Evolutionary conservation across 2,113 vertebrate species (phyloP), one percentile per base, ranked within the genome.

Genomic region (Takifugu flavidus): DNA sequence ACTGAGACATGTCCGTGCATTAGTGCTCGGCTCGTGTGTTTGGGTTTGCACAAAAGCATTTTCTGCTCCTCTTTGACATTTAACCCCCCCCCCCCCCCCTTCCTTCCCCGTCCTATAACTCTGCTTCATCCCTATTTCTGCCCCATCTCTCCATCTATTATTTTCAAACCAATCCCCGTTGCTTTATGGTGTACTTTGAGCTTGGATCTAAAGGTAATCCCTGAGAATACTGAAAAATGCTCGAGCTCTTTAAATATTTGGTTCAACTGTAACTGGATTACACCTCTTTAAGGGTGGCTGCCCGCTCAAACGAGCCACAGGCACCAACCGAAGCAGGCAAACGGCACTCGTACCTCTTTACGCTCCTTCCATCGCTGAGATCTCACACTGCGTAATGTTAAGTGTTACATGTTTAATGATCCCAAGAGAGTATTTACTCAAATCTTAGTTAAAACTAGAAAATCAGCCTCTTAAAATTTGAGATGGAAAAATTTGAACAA

Each of bases 281-380:
- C 34, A 39, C 8, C 34, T 39, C 8, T 39, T 39, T 39, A 39
- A 3, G 34, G 34, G 34, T 11, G 34, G 34, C 34, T 39, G 34
- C 34, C 20, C 20, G 20, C 20, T 20, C 20, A 20, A 20, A 20
- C 20, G 20, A 20, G 20, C 20, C 20, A 31, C 29, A 31, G 29
- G 29, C 29, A 31, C 5, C 29, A 39, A 10, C 34, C 34, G 11
- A 34, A 14, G 62, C 44, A 62, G 52, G 49, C 31, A 78, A 69
- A 62, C 10, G 57, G 68, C 73, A 49, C 72, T 77, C 72, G 63
- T 77, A 42, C 28, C 44, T 29, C 77, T 72, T 26, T 2, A 56
- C 58, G 67, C 78, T 65, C 15, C 68, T 49, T 62, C 14, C 71
- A 47, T 56, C 34, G 13, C n/a, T 63, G 50, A 58, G 42, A 51